These are phyloP conservation scores for Andrena flavipes DNA, from an alignment of 2,888 invertebrate species.

Conservation along the genomic window DNA sequence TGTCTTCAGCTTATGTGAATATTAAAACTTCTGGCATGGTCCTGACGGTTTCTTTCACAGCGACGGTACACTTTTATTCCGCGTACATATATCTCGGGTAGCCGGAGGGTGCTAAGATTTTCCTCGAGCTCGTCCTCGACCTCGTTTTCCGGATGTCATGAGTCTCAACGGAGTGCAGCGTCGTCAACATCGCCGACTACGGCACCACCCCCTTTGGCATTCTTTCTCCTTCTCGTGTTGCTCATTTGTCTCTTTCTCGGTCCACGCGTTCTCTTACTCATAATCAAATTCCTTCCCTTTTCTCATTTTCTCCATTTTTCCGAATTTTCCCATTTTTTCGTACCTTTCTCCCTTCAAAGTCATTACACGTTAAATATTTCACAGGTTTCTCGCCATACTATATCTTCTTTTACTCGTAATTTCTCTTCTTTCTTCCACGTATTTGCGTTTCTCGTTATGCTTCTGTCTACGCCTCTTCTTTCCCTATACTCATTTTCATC, in stretches of 20 bases:
- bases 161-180: slow-evolving; percentile 61
- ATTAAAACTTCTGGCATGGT: slow-evolving; percentile 47
- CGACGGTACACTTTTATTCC: slow-evolving; percentile 47
- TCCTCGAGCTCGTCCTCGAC: slow-evolving; percentile 67
- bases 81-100: slow-evolving; percentile 35
- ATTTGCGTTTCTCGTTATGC: background rate
- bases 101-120: slow-evolving; percentile 56
- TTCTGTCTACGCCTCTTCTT: background rate
- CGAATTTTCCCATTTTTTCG: slow-evolving; percentile 14
- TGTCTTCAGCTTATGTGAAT: slow-evolving; percentile 8
- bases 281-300: slow-evolving; percentile 11
- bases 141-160: slow-evolving; percentile 66
- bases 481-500: slow-evolving; percentile 5
- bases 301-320: background rate
- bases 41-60: slow-evolving; percentile 41
- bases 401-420: background rate
- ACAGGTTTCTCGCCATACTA: background rate
- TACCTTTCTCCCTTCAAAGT: background rate
- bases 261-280: background rate
- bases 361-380: slow-evolving; percentile 12
- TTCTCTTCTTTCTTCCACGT: background rate
- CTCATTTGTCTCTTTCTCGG: background rate
- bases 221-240: slow-evolving; percentile 32
- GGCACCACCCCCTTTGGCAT: slow-evolving; percentile 32
- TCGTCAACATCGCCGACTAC: slow-evolving; percentile 43